These are phyloP conservation scores for Melanotaenia maccullochi DNA, from an alignment of 2,797 vertebrate species.

Conservation along the genomic window DNA sequence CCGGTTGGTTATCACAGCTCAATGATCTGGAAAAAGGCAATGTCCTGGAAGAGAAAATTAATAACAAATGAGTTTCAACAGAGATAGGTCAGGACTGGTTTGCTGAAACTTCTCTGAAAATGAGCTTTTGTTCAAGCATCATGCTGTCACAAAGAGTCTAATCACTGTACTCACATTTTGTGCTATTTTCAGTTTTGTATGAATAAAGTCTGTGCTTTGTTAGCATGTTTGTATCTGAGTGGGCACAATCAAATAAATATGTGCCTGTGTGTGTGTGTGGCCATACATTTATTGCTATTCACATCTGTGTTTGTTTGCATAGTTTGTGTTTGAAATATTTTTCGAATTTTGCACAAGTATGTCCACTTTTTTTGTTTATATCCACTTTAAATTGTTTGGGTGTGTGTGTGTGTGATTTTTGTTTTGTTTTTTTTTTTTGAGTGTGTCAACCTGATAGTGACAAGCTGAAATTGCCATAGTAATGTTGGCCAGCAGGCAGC, in stretches of 20 bases:
- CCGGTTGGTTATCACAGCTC: slow-evolving; percentile 31
- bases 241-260: slow-evolving; percentile 4
- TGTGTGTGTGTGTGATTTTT: too few species aligned
- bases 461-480: slow-evolving; percentile 43
- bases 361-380: background rate
- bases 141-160: background rate
- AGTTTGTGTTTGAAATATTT: slow-evolving; percentile 4
- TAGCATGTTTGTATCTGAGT: slow-evolving; percentile 17
- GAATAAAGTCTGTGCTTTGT: slow-evolving; percentile 8
- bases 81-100: slow-evolving; percentile 20
- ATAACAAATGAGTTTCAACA: slow-evolving; percentile 36
- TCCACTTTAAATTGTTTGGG: background rate
- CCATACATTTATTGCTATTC: slow-evolving; percentile 14
- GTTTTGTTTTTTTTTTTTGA: background rate
- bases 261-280: background rate
- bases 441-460: slow-evolving; percentile 15
- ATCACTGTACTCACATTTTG: background rate
- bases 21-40: slow-evolving; percentile 53
- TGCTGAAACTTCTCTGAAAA: slow-evolving; percentile 13
- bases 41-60: slow-evolving; percentile 38
- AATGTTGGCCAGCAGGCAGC: slow-evolving; percentile 49
- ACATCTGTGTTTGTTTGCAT: slow-evolving; percentile 20
- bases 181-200: slow-evolving; percentile 7
- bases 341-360: slow-evolving; percentile 2
- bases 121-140: slow-evolving; percentile 14